These are phyloP conservation scores for Altica lythri DNA, from an alignment of 2,888 invertebrate species.

Conservation along the genomic window DNA sequence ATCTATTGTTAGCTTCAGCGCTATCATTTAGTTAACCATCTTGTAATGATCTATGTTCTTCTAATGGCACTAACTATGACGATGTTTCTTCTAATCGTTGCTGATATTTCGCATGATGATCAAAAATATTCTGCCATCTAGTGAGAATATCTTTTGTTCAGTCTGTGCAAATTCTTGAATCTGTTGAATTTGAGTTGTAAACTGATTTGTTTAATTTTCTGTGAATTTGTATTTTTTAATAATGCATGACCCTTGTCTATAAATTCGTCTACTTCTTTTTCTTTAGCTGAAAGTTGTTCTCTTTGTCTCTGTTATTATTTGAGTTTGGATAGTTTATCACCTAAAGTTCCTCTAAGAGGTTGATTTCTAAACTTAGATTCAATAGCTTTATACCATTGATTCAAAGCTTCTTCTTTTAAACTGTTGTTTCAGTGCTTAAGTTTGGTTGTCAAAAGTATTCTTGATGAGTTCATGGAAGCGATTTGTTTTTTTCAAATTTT, in stretches of 20 bases:
- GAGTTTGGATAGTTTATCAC: constrained; percentile 80
- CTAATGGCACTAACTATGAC: constrained; percentile 78
- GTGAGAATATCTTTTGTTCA: constrained; percentile 86
- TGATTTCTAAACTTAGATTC: constrained; percentile 88
- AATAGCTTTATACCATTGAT: constrained; percentile 83
- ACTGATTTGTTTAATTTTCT: constrained; percentile 82
- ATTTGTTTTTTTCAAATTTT: constrained; percentile 75
- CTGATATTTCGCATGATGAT: constrained; percentile 80
- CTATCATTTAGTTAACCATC: constrained; percentile 64
- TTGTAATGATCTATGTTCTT: constrained; percentile 69
- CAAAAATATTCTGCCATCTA: constrained; percentile 81
- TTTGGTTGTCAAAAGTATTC: constrained; percentile 63
- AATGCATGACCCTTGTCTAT: constrained; percentile 88
- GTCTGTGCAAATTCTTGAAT: constrained; percentile 73
- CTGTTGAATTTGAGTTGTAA: constrained; percentile 84
- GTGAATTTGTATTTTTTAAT: constrained; percentile 81
- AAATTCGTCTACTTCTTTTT: constrained; percentile 85
- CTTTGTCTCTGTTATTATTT: constrained; percentile 73
- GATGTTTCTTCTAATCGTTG: constrained; percentile 76
- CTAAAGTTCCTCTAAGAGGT: constrained; percentile 76
- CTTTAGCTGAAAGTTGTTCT: constrained; percentile 77
- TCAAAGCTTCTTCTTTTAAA: constrained; percentile 79
- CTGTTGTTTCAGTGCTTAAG: constrained; percentile 80
- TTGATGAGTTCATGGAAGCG: constrained; percentile 68
- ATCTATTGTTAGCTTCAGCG: constrained; percentile 68